Conservation (phyloP, 2,888 invertebrate species). For the Pheosia gnoma region DNA sequence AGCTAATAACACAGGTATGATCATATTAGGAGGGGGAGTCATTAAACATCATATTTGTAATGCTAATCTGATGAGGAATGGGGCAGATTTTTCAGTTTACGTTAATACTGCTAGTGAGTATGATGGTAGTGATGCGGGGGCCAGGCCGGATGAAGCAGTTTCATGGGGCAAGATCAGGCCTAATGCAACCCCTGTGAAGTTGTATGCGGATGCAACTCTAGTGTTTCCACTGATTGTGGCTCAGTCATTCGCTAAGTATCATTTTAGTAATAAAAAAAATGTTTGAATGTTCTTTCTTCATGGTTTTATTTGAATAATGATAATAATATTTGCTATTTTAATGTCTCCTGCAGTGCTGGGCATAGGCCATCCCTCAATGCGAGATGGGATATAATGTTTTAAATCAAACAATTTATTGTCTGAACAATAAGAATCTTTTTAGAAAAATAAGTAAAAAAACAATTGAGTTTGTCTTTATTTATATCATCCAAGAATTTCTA, state of each 20-base stretch:
- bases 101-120: slow-evolving; percentile 98
- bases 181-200: slow-evolving; percentile 95
- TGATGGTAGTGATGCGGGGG: slow-evolving; percentile 99
- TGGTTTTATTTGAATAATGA: no score
- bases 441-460: no score
- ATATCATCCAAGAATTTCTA: no score
- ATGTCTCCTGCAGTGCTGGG: no score
- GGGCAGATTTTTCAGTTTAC: slow-evolving; percentile 97
- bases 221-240: slow-evolving; percentile 97
- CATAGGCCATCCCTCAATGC: no score
- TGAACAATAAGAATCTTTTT: no score
- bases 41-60: slow-evolving; percentile 99
- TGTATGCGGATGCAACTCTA: slow-evolving; percentile 96
- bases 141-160: slow-evolving; percentile 98
- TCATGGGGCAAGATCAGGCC: slow-evolving; percentile 99
- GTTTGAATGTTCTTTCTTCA: slow-evolving; percentile 49
- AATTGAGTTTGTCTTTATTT: no score
- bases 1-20: slow-evolving; percentile 96
- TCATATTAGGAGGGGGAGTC: slow-evolving; percentile 97
- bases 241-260: slow-evolving; percentile 95
- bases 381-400: no score
- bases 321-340: no score
- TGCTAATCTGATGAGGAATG: slow-evolving; percentile 99
- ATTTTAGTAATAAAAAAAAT: slow-evolving; percentile 82
- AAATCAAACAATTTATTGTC: no score